Evolutionary conservation across 2,888 invertebrate genomes (phyloP).

Genomic region (Nomada ferruginata): DNA sequence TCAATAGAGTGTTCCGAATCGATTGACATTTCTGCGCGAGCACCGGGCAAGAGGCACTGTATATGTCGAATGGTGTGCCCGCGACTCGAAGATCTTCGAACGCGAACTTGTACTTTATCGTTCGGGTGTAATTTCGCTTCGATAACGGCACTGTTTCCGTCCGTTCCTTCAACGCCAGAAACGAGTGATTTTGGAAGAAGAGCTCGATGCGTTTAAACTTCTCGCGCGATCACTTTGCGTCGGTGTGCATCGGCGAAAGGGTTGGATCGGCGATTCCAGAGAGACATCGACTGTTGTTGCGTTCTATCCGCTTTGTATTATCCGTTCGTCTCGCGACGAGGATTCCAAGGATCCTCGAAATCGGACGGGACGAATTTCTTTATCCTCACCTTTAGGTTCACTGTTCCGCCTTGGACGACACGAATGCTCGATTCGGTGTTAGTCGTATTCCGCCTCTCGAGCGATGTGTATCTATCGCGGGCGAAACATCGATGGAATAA

Average conservation of each 20-base stretch:
- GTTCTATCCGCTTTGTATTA: slow-evolving; percentile 30
- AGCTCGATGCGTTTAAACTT: slow-evolving; percentile 7
- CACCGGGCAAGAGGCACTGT: neutral
- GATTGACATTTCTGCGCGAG: slow-evolving; percentile 28
- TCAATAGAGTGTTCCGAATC: slow-evolving; percentile 17
- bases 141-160: neutral
- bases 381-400: slow-evolving; percentile 12
- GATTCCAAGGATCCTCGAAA: slow-evolving; percentile 2
- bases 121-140: neutral
- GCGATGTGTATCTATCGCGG: neutral
- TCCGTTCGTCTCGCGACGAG: slow-evolving; percentile 11
- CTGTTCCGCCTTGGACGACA: neutral
- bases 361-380: slow-evolving; percentile 25
- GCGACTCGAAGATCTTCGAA: slow-evolving; percentile 10
- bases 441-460: neutral
- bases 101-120: slow-evolving; percentile 2
- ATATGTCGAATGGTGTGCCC: slow-evolving; percentile 1
- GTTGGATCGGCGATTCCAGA: slow-evolving; percentile 22
- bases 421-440: neutral
- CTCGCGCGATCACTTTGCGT: neutral
- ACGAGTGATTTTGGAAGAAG: slow-evolving; percentile 8
- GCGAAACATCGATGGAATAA: neutral
- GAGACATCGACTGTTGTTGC: slow-evolving; percentile 3
- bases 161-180: neutral
- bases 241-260: neutral